Evolutionary conservation across 1,140 invertebrate species (phyloP), one percentile per base, ranked within the genome.

Genomic region (Condylostylus longicornis): DNA sequence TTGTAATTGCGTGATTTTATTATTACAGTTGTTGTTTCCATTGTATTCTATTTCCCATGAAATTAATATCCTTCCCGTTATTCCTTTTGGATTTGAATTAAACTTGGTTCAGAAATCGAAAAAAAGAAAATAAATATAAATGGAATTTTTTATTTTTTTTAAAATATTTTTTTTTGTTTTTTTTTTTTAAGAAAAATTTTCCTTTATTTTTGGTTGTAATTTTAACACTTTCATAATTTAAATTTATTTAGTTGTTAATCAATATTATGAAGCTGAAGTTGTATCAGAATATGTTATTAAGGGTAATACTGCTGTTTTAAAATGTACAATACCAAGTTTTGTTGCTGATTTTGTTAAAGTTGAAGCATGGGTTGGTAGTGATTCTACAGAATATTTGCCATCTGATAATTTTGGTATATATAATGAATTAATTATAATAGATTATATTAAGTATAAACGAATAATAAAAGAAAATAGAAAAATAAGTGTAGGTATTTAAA

Each of bases 201-300:
- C n/a, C 7, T 25, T 25, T 25, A n/a, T 25, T 25, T 25, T 8
- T 25, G n/a, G 7, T 25, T 25, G 7, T 25, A 8, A 25, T 8
- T 25, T n/a, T n/a, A 25, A 25, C 7, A 25, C n/a, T n/a, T 25
- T n/a, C 23, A n/a, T 8, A 25, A 25, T 25, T 8, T 25, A n/a
- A n/a, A n/a, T 25, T 25, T 25, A 25, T 32, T 32, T 48, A 58
- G 89, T 93, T 56, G 81, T 90, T 21, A 81, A 79, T 52, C 84
- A 88, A 59, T 80, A 81, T 59, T 93, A 90, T 63, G 82, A 89
- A 59, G 79, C 87, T 15, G 82, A 89, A 63, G 81, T 89, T 34
- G 79, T 86, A n/a, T 86, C 86, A 27, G 87, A 88, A 51, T 90
- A 90, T 63, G 84, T 90, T 18, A 91, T 91, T 51, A 72, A 81